Conservation (phyloP, 2,113 vertebrate species). For the Cettia cetti region DNA sequence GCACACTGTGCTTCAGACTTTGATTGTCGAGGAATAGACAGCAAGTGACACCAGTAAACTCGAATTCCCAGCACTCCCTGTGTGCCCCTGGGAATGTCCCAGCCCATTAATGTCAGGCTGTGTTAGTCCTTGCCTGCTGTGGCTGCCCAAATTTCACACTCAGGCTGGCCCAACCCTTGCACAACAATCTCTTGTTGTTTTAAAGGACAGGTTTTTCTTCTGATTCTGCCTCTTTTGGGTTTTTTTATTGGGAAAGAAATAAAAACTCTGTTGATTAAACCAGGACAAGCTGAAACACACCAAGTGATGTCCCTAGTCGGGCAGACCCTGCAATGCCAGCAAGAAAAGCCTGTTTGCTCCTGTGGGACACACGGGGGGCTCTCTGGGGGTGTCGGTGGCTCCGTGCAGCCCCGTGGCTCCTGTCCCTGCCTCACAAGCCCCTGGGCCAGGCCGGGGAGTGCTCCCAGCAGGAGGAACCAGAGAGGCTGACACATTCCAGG, state of each 20-base stretch:
- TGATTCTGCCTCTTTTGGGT: background rate
- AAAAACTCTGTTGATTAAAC: background rate
- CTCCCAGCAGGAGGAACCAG: background rate
- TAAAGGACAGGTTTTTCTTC: background rate
- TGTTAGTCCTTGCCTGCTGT: background rate
- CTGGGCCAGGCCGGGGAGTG: background rate
- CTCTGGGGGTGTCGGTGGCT: background rate
- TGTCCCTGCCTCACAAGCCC: background rate
- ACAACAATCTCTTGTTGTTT: background rate
- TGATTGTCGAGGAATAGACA: background rate
- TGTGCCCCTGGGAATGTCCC: background rate
- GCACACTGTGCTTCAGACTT: background rate
- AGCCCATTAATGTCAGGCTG: background rate
- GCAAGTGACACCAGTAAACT: background rate
- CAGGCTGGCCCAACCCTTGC: background rate
- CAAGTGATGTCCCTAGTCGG: background rate
- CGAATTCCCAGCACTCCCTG: background rate
- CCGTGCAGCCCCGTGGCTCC: background rate
- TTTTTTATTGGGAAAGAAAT: background rate
- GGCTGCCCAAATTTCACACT: background rate
- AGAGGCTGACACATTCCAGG: background rate
- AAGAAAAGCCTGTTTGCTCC: background rate
- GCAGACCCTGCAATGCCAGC: background rate
- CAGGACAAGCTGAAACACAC: background rate
- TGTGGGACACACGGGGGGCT: rapidly evolving